Conservation (phyloP, 1,140 invertebrate genomes). For the Bactericera cockerelli region DNA sequence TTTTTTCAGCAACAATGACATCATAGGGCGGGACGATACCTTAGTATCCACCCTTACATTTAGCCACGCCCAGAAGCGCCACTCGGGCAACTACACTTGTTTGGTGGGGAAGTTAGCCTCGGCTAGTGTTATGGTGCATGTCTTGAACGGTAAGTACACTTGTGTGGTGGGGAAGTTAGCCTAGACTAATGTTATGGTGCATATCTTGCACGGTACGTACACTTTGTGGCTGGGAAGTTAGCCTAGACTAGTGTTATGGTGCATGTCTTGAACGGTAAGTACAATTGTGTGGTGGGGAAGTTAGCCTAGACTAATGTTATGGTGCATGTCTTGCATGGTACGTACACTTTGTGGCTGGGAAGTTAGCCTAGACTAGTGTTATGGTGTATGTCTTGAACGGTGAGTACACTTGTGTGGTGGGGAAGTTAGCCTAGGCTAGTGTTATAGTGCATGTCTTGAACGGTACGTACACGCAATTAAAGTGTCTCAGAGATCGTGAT, state of each 20-base stretch:
- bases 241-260: slow-evolving; percentile 33
- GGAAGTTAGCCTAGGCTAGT: no score
- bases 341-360: background rate
- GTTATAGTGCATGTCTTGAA: background rate
- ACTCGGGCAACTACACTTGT: slow-evolving; percentile 35
- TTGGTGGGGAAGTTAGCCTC: slow-evolving; percentile 29
- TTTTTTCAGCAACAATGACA: no score
- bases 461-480: background rate
- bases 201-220: background rate
- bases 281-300: slow-evolving; percentile 30
- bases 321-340: background rate
- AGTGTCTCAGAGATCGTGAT: no score
- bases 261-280: slow-evolving; percentile 37
- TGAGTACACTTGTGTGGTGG: slow-evolving; percentile 31
- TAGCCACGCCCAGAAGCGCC: slow-evolving; percentile 29
- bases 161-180: slow-evolving; percentile 28
- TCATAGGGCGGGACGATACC: no score
- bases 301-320: no score
- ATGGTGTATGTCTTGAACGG: slow-evolving; percentile 37
- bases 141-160: slow-evolving; percentile 35
- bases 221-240: slow-evolving; percentile 13
- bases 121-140: slow-evolving; percentile 34
- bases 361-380: slow-evolving; percentile 31
- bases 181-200: background rate
- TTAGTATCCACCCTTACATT: slow-evolving; percentile 30